Conservation (phyloP, 1,140 invertebrate species). For the Drosophila fuyamai region DNA sequence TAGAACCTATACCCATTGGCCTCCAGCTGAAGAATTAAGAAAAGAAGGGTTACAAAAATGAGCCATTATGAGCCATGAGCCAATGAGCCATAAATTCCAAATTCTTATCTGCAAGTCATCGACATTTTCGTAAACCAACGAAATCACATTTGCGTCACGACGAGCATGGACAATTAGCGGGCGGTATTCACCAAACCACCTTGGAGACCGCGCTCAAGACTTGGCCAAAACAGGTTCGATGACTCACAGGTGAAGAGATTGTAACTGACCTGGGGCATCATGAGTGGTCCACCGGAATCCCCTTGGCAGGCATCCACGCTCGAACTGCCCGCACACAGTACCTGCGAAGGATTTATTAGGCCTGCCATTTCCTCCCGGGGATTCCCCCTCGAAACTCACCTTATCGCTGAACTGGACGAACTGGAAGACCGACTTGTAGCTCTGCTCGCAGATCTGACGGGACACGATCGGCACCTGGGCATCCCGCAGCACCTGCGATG, state of each 20-base stretch:
- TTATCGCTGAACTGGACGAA: constrained; percentile 75
- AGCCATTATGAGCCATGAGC: no score
- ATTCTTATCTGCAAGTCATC: constrained; percentile 32
- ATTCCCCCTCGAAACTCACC: constrained; percentile 43
- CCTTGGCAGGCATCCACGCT: constrained; percentile 94
- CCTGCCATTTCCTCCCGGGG: background rate
- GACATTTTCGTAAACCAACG: constrained; percentile 21
- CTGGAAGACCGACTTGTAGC: constrained; percentile 86
- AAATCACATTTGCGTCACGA: constrained; percentile 30
- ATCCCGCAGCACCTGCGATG: constrained; percentile 88
- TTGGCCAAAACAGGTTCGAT: constrained; percentile 57
- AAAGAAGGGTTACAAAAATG: background rate
- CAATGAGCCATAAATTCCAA: background rate
- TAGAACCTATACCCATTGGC: constrained; percentile 84
- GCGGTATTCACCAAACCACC: constrained; percentile 42
- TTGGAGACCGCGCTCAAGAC: constrained; percentile 37
- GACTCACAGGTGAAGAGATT: constrained; percentile 33
- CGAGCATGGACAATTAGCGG: constrained; percentile 19
- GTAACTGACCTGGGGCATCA: constrained; percentile 86
- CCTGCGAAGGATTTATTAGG: constrained; percentile 51
- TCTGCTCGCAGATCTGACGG: constrained; percentile 87
- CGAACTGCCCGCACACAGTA: constrained; percentile 80
- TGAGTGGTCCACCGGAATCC: constrained; percentile 92
- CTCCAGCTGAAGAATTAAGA: constrained; percentile 46
- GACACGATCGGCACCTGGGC: constrained; percentile 90